Percentiles rank a stretch among this genome's conserved stretches.
phyloP scores from a whole-genome alignment of 2,797 vertebrate genomes.

The Tympanoctomys barrerae region DNA sequence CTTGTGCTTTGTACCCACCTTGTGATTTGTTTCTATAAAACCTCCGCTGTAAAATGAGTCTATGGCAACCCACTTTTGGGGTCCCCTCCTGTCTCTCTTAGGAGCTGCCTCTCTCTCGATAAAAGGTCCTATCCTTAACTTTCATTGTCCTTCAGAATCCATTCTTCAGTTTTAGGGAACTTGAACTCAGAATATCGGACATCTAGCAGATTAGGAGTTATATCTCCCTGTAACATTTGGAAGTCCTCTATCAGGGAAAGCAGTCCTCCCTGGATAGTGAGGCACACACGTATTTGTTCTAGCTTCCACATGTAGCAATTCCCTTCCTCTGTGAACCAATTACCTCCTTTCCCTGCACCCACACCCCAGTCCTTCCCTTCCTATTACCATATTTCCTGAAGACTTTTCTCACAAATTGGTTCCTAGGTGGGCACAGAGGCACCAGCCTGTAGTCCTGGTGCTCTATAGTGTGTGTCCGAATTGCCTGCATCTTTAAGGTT shows the following conservation, averaged over 20 bases:
- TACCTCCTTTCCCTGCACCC: too few relatives aligned
- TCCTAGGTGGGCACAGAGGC: background rate
- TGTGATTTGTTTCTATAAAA: background rate
- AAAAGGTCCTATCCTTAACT: background rate
- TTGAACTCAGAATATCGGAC: background rate
- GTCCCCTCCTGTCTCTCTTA: background rate
- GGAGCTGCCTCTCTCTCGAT: background rate
- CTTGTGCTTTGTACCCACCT: background rate
- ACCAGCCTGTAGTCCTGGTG: background rate
- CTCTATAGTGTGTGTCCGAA: background rate
- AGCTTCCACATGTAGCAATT: background rate
- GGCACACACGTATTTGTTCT: accelerated
- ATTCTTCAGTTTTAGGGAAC: background rate
- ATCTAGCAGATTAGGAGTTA: background rate
- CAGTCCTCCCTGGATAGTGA: background rate
- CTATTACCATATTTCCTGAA: background rate
- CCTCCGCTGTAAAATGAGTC: background rate
- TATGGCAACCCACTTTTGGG: background rate
- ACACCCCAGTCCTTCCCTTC: background rate
- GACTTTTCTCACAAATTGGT: background rate
- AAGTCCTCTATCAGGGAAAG: background rate
- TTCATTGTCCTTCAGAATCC: background rate
- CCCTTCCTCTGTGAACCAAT: too few relatives aligned
- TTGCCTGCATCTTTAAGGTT: too few relatives aligned
- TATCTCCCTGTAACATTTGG: background rate